Base-by-base conservation (phyloP, 2,113 vertebrate species). In the Campylomormyrus tamandua region DNA sequence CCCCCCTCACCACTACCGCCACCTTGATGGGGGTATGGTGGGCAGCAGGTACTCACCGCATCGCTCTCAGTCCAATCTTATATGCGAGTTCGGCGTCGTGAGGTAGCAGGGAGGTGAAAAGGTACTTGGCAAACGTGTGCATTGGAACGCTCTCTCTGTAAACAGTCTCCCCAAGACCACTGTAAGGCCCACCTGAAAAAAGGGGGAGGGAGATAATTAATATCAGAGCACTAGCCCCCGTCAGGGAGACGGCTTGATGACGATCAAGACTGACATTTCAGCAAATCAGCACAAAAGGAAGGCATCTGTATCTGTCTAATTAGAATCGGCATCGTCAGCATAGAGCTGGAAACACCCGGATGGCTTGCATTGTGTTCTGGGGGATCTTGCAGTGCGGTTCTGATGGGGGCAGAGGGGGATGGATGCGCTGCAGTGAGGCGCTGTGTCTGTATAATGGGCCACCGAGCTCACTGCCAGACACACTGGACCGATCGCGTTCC, bases 101-200 rank as follows among this genome's bases (percentile, higher is more conserved):
- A 99, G 98, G 98, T 98, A 99, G 98, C 96, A 99, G 98, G 93
- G 95, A 97, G 93, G 97, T 97, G 96, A 99, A 99, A 45, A 99
- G 97, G 97, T 98, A 98, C 97, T 99, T 99, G 98, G 98, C 98
- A 96, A 97, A 99, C 21, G 98, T 99, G 96, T 99, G 98, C 98
- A 99, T 99, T 94, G 98, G 98, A 96, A 99, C 98, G 0, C 98
- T 99, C 95, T 99, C 98, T 96, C 98, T 96, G 95, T 99, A 97
- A 90, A 98, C 95, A 17, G 99, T 93, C 95, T 99, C 98, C 17
- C 98, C 98, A 93, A 99, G 96, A 95, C 98, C 98, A 93, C 97
- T 99, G 92, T 99, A 99, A 66, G 98, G 98, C 92, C 98, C 98
- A 93, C 97, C 98, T 99, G 94, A 3, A 91, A 87, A 35, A 56